Conservation (phyloP, 2,888 invertebrate species). For the Diogma glabrata region DNA sequence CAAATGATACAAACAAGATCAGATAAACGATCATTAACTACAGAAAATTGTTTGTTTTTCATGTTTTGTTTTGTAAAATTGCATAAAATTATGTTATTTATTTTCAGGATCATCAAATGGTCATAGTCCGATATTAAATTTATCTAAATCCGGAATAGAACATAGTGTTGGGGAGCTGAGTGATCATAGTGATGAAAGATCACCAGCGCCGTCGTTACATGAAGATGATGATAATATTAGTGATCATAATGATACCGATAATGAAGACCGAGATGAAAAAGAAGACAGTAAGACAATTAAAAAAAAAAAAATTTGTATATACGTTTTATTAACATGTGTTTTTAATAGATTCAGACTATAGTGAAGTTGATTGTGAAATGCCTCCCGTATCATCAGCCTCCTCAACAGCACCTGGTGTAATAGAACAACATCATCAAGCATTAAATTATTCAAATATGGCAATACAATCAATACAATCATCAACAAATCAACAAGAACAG, state of each 20-base stretch:
- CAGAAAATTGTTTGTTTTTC: background rate
- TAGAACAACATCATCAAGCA: slow-evolving; percentile 46
- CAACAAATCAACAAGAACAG: slow-evolving; percentile 36
- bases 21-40: too few species aligned
- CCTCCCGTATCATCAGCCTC: slow-evolving; percentile 49
- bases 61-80: background rate
- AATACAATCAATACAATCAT: slow-evolving; percentile 46
- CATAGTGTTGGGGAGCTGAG: slow-evolving; percentile 48
- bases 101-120: slow-evolving; percentile 60
- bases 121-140: slow-evolving; percentile 84
- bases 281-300: slow-evolving; percentile 38
- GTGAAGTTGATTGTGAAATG: slow-evolving; percentile 61
- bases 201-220: slow-evolving; percentile 44
- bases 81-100: too few species aligned
- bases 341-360: slow-evolving; percentile 42
- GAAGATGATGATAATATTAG: slow-evolving; percentile 69
- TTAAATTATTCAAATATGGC: slow-evolving; percentile 71
- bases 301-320: too few species aligned
- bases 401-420: slow-evolving; percentile 38
- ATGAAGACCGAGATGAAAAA: slow-evolving; percentile 74
- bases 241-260: slow-evolving; percentile 78
- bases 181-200: slow-evolving; percentile 48
- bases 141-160: slow-evolving; percentile 76
- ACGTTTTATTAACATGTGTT: background rate
- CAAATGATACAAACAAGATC: too few species aligned